phyloP scores from a whole-genome alignment of 2,888 invertebrate genomes.

The Hetaerina titia region DNA sequence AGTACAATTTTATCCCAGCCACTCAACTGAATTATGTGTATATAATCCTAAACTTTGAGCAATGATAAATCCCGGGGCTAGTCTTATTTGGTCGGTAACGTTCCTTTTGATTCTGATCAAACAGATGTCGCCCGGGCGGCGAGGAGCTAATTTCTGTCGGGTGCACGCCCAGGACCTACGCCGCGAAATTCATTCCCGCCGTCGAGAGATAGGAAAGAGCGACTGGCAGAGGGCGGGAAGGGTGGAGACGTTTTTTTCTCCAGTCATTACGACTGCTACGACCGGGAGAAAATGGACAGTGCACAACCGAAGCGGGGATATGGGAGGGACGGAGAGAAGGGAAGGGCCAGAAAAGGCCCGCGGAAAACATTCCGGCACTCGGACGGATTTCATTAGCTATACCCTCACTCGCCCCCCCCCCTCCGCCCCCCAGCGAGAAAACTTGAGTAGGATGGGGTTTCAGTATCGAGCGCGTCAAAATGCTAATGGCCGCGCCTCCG shows the following conservation, averaged over 20 bases:
- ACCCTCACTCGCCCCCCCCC: background rate
- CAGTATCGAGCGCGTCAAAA: background rate
- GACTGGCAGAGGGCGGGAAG: background rate
- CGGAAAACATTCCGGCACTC: too few species aligned
- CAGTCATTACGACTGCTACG: background rate
- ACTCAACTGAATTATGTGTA: background rate
- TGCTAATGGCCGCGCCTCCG: background rate
- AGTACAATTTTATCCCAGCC: background rate
- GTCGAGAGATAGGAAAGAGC: background rate
- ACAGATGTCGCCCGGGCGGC: background rate
- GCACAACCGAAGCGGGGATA: background rate
- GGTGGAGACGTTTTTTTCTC: background rate
- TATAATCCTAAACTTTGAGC: background rate
- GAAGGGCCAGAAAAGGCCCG: too few species aligned
- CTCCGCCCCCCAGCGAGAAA: background rate
- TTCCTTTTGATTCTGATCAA: background rate
- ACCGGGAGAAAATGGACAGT: background rate
- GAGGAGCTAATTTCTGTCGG: background rate
- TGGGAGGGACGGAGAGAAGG: background rate
- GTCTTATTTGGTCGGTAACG: background rate
- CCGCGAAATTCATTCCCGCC: background rate
- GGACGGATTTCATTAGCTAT: background rate
- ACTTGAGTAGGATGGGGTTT: background rate
- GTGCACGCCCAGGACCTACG: background rate
- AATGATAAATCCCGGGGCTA: background rate